phyloP scores from a whole-genome alignment of 2,888 invertebrate species.

The Leptinotarsa peninsularis region DNA sequence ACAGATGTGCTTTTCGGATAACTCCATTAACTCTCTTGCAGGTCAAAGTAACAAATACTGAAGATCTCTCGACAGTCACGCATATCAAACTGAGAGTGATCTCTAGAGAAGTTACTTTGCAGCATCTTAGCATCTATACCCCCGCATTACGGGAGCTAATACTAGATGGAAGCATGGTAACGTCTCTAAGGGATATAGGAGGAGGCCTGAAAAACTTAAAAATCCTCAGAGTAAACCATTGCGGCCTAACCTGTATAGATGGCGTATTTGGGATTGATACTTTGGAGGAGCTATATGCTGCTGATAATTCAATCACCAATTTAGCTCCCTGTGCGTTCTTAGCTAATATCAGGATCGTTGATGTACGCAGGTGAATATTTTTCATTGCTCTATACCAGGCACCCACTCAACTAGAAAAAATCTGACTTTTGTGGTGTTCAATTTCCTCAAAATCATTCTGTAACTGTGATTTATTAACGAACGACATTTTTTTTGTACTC shows the following conservation, averaged over 20 bases:
- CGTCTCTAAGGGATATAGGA: slow-evolving; percentile 77
- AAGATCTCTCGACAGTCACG: slow-evolving; percentile 68
- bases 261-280: slow-evolving; percentile 75
- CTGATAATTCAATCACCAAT: slow-evolving; percentile 74
- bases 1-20: not conserved
- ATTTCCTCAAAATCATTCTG: too few species aligned
- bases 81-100: slow-evolving; percentile 75
- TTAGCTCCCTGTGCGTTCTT: slow-evolving; percentile 74
- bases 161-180: slow-evolving; percentile 76
- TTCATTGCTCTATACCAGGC: too few species aligned
- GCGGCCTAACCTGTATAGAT: slow-evolving; percentile 75
- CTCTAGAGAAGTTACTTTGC: slow-evolving; percentile 74
- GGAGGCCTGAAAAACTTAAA: slow-evolving; percentile 73
- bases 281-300: slow-evolving; percentile 73
- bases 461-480: too few species aligned
- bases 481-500: too few species aligned
- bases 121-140: slow-evolving; percentile 73
- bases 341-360: slow-evolving; percentile 65
- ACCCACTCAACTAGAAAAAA: too few species aligned
- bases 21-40: slow-evolving; percentile 47
- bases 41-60: slow-evolving; percentile 66
- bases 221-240: slow-evolving; percentile 73
- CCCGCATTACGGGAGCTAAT: slow-evolving; percentile 73
- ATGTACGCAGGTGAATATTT: slow-evolving; percentile 62
- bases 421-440: too few species aligned